These are phyloP conservation scores for Cricetomys ansorgei DNA, from an alignment of 2,113 vertebrate genomes.

Conservation along the genomic window DNA sequence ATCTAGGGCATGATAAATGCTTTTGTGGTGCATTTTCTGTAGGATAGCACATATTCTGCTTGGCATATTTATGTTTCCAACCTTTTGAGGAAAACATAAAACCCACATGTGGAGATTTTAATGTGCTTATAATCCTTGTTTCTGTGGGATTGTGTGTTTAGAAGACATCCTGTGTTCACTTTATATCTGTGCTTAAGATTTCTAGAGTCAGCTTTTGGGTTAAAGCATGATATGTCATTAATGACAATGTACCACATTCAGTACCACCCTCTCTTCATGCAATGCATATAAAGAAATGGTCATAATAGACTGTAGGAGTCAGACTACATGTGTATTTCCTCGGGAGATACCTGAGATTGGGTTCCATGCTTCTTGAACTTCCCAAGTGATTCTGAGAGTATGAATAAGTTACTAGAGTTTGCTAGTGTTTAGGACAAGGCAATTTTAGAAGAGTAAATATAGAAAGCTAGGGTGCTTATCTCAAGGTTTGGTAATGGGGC, in stretches of 20 bases:
- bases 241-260: background rate
- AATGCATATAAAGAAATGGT: background rate
- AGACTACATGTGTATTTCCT: background rate
- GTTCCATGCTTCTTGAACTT: background rate
- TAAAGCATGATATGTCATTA: background rate
- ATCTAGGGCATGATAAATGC: background rate
- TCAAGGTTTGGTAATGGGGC: background rate
- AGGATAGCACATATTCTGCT: background rate
- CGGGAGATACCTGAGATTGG: background rate
- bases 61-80: background rate
- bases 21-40: background rate
- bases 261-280: background rate
- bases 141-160: background rate
- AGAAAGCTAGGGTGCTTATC: background rate
- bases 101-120: background rate
- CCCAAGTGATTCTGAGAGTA: background rate
- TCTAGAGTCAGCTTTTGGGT: background rate
- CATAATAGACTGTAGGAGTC: background rate
- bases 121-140: background rate
- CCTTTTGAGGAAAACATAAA: conserved; percentile 34
- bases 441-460: background rate
- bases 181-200: background rate
- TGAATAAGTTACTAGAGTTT: background rate
- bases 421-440: background rate
- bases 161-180: background rate